These are phyloP conservation scores for Drosophila histrio DNA, from an alignment of 2,888 invertebrate genomes.

Conservation along the genomic window DNA sequence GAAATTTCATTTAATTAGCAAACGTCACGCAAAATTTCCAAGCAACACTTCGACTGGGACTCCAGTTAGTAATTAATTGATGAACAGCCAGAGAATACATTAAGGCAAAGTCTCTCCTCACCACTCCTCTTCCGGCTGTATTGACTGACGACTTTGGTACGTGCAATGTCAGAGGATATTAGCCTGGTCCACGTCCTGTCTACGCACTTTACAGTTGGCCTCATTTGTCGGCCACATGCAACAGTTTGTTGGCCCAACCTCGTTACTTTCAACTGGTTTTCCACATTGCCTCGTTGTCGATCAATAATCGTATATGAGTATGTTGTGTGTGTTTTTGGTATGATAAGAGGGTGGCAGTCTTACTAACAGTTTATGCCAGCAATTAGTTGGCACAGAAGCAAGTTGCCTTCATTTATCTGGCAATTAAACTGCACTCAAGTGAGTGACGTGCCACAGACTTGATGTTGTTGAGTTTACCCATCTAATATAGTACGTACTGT, in stretches of 20 bases:
- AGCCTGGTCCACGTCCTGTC: conserved; percentile 17
- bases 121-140: not conserved
- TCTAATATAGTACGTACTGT: not conserved
- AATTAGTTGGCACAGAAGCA: conserved; percentile 42
- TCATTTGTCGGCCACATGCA: conserved; percentile 68
- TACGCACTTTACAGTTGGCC: conserved; percentile 49
- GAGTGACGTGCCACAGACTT: conserved; percentile 22
- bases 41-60: not conserved
- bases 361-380: conserved; percentile 25
- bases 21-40: conserved; percentile 39
- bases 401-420: conserved; percentile 61
- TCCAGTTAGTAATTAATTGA: conserved; percentile 41
- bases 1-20: conserved; percentile 73
- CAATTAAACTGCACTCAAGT: conserved; percentile 63
- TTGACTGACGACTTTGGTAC: conserved; percentile 54
- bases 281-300: conserved; percentile 28
- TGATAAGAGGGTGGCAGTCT: conserved; percentile 14
- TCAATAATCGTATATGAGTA: conserved; percentile 45
- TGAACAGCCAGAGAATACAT: conserved; percentile 9
- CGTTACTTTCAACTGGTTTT: conserved; percentile 24
- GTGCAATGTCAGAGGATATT: conserved; percentile 56
- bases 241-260: conserved; percentile 52
- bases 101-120: not conserved
- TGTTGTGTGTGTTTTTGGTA: conserved; percentile 5
- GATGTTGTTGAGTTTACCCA: conserved; percentile 3